Conservation (phyloP, 1,140 invertebrate genomes). For the Thrips palmi region DNA sequence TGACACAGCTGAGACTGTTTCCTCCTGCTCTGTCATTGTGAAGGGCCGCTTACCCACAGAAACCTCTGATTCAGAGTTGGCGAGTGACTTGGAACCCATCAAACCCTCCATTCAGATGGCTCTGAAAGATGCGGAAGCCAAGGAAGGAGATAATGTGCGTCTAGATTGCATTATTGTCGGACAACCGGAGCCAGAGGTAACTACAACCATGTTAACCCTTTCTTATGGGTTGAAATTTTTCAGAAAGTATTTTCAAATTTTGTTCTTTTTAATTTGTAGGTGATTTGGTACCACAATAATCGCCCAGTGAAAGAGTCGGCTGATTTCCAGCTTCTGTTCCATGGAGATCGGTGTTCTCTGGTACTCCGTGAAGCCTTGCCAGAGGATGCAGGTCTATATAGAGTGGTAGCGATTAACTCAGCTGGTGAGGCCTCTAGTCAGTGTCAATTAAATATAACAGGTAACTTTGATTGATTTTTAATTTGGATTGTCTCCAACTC, state of each 20-base stretch:
- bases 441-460: constrained; percentile 39
- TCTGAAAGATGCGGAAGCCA: constrained; percentile 44
- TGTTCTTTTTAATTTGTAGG: constrained; percentile 22
- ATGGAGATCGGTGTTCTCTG: constrained; percentile 62
- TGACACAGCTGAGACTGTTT: constrained; percentile 38
- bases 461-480: constrained; percentile 17
- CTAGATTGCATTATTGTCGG: constrained; percentile 69
- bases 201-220: constrained; percentile 4
- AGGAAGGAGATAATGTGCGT: constrained; percentile 47
- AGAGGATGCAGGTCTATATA: constrained; percentile 61
- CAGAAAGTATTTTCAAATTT: constrained; percentile 2
- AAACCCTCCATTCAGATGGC: constrained; percentile 52
- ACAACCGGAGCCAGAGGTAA: constrained; percentile 64
- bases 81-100: constrained; percentile 47
- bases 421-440: constrained; percentile 57
- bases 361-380: constrained; percentile 52
- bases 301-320: constrained; percentile 66
- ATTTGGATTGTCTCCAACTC: not conserved
- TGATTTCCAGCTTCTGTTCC: constrained; percentile 61
- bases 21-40: constrained; percentile 43
- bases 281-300: constrained; percentile 75
- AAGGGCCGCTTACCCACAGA: constrained; percentile 48
- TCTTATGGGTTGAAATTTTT: not conserved
- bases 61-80: constrained; percentile 51
- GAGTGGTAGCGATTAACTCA: constrained; percentile 62